These are phyloP conservation scores for Urocyon cinereoargenteus DNA, from an alignment of 2,797 vertebrate genomes.

Conservation along the genomic window DNA sequence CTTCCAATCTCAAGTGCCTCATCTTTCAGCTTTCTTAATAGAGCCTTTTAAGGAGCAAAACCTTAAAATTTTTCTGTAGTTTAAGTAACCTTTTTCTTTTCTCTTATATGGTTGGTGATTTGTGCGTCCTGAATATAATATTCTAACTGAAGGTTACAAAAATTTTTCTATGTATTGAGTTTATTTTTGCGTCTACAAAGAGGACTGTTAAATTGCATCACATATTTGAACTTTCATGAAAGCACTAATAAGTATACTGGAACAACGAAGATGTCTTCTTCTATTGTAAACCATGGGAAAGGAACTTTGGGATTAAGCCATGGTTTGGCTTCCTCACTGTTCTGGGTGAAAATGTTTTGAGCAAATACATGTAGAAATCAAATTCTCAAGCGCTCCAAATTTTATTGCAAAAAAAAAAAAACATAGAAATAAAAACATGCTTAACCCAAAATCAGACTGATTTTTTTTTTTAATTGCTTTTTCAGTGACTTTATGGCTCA, in stretches of 20 bases:
- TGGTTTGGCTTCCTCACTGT: background rate
- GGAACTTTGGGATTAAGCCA: constrained; percentile 25
- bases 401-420: background rate
- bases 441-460: background rate
- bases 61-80: background rate
- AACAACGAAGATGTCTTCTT: background rate
- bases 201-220: constrained; percentile 12
- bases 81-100: background rate
- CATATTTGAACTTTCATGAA: background rate
- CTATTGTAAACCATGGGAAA: background rate
- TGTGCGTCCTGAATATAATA: background rate
- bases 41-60: background rate
- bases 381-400: background rate
- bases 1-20: background rate
- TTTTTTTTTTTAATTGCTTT: background rate
- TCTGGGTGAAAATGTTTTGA: constrained; percentile 13
- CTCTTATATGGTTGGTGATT: background rate
- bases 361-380: background rate
- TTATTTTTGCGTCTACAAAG: constrained; percentile 26
- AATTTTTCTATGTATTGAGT: background rate
- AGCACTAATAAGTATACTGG: background rate
- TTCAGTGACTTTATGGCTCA: background rate
- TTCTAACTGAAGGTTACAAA: background rate
- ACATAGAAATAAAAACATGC: constrained; percentile 20
- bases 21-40: constrained; percentile 18